Percentiles rank a stretch among this genome's conserved stretches.
Evolutionary conservation across 1,140 invertebrate genomes (phyloP).

Genomic region (Phthorimaea operculella): DNA sequence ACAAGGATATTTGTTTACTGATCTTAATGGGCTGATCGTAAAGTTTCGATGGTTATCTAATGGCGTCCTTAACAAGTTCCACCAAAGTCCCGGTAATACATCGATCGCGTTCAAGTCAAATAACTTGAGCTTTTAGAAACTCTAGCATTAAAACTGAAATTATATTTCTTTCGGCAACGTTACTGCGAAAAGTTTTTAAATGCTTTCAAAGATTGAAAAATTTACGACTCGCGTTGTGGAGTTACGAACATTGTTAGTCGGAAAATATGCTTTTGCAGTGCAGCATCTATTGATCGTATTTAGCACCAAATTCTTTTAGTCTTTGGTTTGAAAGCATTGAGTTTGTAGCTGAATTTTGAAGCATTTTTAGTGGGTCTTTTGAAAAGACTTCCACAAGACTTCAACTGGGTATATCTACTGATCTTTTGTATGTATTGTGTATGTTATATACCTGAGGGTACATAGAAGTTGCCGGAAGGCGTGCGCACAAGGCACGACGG

Average conservation of each 20-base stretch:
- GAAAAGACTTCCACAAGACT: too few species aligned
- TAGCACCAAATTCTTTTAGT: not conserved
- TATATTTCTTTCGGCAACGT: not conserved
- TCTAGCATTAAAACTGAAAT: not conserved
- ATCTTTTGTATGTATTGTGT: too few species aligned
- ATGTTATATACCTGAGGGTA: conserved; percentile 78
- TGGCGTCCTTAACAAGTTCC: conserved; percentile 1
- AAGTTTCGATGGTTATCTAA: conserved; percentile 2
- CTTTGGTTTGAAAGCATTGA: too few species aligned
- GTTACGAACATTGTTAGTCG: not conserved
- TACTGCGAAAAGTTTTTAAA: not conserved
- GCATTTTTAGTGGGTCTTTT: too few species aligned
- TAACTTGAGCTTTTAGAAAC: not conserved
- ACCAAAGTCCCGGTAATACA: not conserved
- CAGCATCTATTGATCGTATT: not conserved
- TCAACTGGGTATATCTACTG: too few species aligned
- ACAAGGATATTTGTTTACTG: not conserved
- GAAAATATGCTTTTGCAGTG: not conserved
- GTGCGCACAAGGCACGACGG: conserved; percentile 91
- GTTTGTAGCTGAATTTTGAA: too few species aligned
- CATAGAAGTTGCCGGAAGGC: conserved; percentile 91
- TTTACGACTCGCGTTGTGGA: not conserved
- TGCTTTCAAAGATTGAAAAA: conserved; percentile 3
- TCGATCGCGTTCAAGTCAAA: not conserved
- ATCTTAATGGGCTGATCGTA: conserved; percentile 1